Evolutionary conservation across 2,113 vertebrate species (phyloP), one percentile per base, ranked within the genome.

Genomic region (Fulica atra): DNA sequence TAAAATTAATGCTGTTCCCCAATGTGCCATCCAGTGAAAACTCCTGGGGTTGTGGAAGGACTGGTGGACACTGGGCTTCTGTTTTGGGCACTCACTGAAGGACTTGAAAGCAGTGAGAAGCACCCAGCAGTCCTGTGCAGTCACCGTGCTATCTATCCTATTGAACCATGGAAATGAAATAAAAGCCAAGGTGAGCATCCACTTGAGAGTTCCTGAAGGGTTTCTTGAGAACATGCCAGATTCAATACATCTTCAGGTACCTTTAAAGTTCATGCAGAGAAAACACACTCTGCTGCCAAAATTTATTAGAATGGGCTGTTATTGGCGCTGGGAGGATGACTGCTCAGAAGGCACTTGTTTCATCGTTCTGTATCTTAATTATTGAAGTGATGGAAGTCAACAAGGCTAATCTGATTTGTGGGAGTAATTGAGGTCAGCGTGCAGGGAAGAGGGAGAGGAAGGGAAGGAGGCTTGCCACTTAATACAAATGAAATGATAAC

Each of bases 361-460:
- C 89, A 92, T 91, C 28, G 3, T 93, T 92, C 83, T 70, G 89
- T 85, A 72, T 86, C 81, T 91, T 95, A 96, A 97, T 97, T 93
- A 97, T 83, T 78, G 70, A 94, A 94, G 95, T 88, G 91, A 95
- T 93, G 96, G 95, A 96, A 96, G 92, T 92, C 96, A 97, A 95
- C 86, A 97, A 96, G 89, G 92, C 86, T 98, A 97, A 97, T 97
- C 95, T 96, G 96, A 97, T 97, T 97, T 98, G 91, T 90, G 96
- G 94, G 84, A 97, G 96, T 97, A 98, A 97, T 97, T 98, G 96
- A 96, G 97, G 97, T 98, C 97, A 97, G 86, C 10, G 61, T 95
- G 76, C 92, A 86, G 86, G 92, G 80, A 70, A 79, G 74, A 77
- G 57, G 96, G 84, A 96, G 63, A 78, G 66, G 95, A 78, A 76